phyloP scores from a whole-genome alignment of 2,113 vertebrate species.

The Rhizomys pruinosus region DNA sequence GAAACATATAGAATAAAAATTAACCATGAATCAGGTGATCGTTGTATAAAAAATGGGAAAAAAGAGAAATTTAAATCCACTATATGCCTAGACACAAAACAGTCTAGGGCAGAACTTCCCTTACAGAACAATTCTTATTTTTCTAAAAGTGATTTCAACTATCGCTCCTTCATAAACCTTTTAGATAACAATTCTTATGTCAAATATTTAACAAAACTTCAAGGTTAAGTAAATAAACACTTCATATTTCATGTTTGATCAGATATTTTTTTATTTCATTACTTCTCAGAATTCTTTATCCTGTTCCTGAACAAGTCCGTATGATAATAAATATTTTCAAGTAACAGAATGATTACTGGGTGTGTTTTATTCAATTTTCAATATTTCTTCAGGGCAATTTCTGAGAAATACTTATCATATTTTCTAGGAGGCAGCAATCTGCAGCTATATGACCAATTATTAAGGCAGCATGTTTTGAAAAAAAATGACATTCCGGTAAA shows the following conservation, averaged over 20 bases:
- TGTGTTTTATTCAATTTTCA: slow-evolving; percentile 78
- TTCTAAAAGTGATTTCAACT: slow-evolving; percentile 30
- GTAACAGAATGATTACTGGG: slow-evolving; percentile 65
- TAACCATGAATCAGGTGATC: not conserved
- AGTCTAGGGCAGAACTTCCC: slow-evolving; percentile 2
- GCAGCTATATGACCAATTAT: slow-evolving; percentile 75
- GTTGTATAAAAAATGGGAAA: too few relatives aligned
- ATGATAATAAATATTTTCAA: slow-evolving; percentile 70
- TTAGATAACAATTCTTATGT: slow-evolving; percentile 22
- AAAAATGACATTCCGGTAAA: slow-evolving; percentile 74
- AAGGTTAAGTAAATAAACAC: slow-evolving; percentile 63
- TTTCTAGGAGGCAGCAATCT: slow-evolving; percentile 74
- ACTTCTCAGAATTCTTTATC: slow-evolving; percentile 54
- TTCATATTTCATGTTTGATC: slow-evolving; percentile 60
- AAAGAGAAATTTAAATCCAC: slow-evolving; percentile 41
- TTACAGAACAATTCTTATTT: slow-evolving; percentile 33
- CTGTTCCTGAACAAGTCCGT: slow-evolving; percentile 43
- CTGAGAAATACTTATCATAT: slow-evolving; percentile 77
- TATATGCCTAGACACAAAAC: not conserved
- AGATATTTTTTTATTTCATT: slow-evolving; percentile 54
- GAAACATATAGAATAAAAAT: slow-evolving; percentile 48
- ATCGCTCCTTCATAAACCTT: slow-evolving; percentile 20
- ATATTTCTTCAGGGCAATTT: slow-evolving; percentile 74
- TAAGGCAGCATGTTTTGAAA: slow-evolving; percentile 68
- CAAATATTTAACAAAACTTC: slow-evolving; percentile 25